Base-by-base conservation (phyloP, 1,140 invertebrate species). In the Bombus soroeensis region DNA sequence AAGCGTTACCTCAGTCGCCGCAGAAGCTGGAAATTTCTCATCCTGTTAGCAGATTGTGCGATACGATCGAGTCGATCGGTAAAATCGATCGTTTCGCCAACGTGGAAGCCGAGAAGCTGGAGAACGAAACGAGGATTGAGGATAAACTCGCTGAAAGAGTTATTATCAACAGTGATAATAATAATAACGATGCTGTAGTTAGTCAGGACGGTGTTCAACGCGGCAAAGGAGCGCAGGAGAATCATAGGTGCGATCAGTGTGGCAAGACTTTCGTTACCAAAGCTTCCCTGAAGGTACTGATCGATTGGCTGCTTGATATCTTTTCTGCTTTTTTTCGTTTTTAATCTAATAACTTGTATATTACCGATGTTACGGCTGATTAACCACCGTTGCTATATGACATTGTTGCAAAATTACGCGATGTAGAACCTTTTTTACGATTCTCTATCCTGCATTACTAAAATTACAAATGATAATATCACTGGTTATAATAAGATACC, bases 231-330 rank as follows among this genome's bases (percentile, higher is more conserved):
- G 10, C 34, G 9, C 78, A 72, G 80, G 84, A 79, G 92, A 95
- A 37, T 37, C 94, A 95, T 68, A 92, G 89, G 34, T 95, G 95
- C 81, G 93, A 95, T n/a, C 93, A 95, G 41, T 95, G 95, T 85
- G 93, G 93, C 39, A 95, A 95, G 84, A 94, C 92, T n/a, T 95
- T 95, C 81, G 93, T 95, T 77, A 95, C 94, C 41, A 90, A 93
- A 75, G 94, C 95, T 0, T 95, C 95, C 1, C 91, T 95, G 18
- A 95, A 95, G 94, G 95, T 95, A 87, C 47, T 76, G 74, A 71
- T 66, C n/a, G 43, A 83, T 41, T 22, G 39, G 28, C 57, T 59
- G 32, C 53, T 28, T n/a, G 18, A 32, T 74, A 81, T 34, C 22
- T 32, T 28, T 25, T 57, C 28, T n/a, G 47, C 13, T 81, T 59